Evolutionary conservation across 2,888 invertebrate genomes (phyloP).

Genomic region (Toxonevra muliebris): DNA sequence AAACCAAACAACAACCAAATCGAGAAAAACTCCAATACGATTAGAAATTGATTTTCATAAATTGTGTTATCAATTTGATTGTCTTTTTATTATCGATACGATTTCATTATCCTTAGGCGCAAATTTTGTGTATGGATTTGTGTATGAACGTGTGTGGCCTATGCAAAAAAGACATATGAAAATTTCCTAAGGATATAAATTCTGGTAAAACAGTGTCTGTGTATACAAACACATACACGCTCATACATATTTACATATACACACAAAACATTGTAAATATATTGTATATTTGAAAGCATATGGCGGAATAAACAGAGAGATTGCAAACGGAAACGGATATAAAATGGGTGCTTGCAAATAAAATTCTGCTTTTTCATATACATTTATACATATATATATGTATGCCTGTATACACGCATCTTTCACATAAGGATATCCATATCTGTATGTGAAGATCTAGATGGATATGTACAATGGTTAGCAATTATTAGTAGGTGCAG

Average conservation of each 20-base stretch:
- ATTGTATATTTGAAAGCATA: too few relatives aligned
- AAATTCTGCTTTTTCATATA: neutral
- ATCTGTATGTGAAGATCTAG: neutral
- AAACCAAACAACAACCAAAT: neutral
- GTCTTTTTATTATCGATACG: conserved; percentile 14
- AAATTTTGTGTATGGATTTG: conserved; percentile 18
- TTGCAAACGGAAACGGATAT: conserved; percentile 27
- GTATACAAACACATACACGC: too few relatives aligned
- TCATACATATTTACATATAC: too few relatives aligned
- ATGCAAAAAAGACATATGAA: neutral
- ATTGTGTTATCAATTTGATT: conserved; percentile 21
- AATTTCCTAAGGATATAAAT: neutral
- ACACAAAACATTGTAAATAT: too few relatives aligned
- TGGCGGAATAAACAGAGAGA: neutral
- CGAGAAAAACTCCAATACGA: neutral
- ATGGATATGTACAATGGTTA: neutral
- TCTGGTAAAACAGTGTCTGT: too few relatives aligned
- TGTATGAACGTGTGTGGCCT: conserved; percentile 16
- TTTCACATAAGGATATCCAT: too few relatives aligned
- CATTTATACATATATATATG: conserved; percentile 14
- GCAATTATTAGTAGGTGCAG: conserved; percentile 21
- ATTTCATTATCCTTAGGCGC: conserved; percentile 3
- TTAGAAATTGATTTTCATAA: conserved; percentile 28
- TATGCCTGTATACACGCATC: conserved; percentile 15
- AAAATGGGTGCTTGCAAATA: conserved; percentile 22